Evolutionary conservation across 2,113 vertebrate species (phyloP), one percentile per base, ranked within the genome.

Genomic region (Rutilus rutilus): DNA sequence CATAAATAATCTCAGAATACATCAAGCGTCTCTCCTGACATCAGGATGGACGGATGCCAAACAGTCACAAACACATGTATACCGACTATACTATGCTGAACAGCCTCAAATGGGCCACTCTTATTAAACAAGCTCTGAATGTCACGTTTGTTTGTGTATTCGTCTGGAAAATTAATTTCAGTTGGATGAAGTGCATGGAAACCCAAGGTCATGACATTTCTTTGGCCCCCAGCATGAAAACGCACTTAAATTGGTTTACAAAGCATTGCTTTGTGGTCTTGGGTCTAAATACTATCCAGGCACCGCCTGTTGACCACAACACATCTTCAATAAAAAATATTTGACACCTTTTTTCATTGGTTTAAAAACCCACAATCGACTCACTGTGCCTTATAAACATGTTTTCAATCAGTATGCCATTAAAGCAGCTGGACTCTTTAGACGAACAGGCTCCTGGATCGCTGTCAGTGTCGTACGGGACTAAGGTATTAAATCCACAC

Each of bases 381-480:
- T 83, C 27, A 47, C 21, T 78, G 42, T 67, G 27, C 23, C 69
- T 54, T 33, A n/a, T 19, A 73, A 57, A 80, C 42, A 23, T 23
- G 80, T 62, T 78, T 82, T 88, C 78, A 77, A 88, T 88, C 78
- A 85, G 64, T 33, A 17, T 19, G 23, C 54, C 65, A 74, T 86
- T 60, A 88, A 86, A 85, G 59, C 60, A 71, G 59, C 59, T n/a
- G 39, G 45, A 27, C 62, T 82, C 42, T 57, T 57, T 75, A 75
- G 73, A 25, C 5, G n/a, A 7, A 75, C 23, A 21, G 52, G 42
- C 67, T 54, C 25, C 30, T 83, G 77, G 59, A 83, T 74, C 42
- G 17, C n/a, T 25, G 17, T 25, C 62, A 64, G 33, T 71, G 59
- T 73, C 69, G 23, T 27, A 23, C 23, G 76, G 81, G 57, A 62